Conservation (phyloP, 1,140 invertebrate genomes). For the Himalopsyche phryganea region DNA sequence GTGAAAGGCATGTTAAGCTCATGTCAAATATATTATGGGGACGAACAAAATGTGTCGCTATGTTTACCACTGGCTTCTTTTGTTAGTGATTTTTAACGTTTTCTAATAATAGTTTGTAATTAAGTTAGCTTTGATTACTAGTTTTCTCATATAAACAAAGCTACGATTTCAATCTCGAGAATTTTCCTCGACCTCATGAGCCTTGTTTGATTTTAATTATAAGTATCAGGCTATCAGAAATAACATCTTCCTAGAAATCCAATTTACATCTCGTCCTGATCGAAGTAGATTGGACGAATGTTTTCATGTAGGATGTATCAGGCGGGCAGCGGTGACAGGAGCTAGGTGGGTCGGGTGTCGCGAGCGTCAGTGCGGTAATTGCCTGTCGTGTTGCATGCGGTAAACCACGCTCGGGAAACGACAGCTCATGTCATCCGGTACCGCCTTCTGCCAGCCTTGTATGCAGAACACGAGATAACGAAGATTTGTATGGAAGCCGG, state of each 20-base stretch:
- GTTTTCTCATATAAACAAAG: no score
- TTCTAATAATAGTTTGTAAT: no score
- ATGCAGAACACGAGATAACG: background rate
- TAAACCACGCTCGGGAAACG: conserved; percentile 12
- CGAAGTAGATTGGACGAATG: background rate
- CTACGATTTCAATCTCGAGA: no score
- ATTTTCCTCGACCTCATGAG: no score
- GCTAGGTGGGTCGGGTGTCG: conserved; percentile 12
- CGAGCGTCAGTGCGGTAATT: conserved; percentile 17
- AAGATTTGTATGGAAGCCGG: background rate
- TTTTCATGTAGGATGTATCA: background rate
- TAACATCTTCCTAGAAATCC: background rate
- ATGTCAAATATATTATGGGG: no score
- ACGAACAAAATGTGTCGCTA: no score
- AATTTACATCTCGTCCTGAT: conserved; percentile 15
- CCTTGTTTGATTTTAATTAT: no score
- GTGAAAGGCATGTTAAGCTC: no score
- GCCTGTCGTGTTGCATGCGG: conserved; percentile 17
- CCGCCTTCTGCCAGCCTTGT: conserved; percentile 12
- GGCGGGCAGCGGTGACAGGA: conserved; percentile 14
- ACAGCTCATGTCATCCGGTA: conserved; percentile 11
- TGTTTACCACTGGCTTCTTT: no score
- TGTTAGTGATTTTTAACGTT: no score
- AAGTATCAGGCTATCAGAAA: no score
- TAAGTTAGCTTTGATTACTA: no score